Percentiles rank a stretch among this genome's conserved stretches.
phyloP scores from a whole-genome alignment of 2,888 invertebrate species.

The Hofmannophila pseudospretella region DNA sequence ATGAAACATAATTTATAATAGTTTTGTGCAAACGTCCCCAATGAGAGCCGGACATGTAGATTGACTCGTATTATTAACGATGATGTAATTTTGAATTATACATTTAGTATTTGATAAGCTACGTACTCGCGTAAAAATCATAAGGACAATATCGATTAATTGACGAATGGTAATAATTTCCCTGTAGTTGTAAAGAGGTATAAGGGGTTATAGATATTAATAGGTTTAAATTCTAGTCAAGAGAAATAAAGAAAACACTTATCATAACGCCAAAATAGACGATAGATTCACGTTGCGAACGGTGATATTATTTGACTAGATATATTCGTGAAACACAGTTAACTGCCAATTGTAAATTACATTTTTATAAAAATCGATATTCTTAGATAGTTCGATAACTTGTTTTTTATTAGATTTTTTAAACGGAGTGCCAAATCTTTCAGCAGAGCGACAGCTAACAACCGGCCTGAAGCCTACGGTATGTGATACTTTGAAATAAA shows the following conservation, averaged over 20 bases:
- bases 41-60: conserved; percentile 64
- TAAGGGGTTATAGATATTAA: conserved; percentile 65
- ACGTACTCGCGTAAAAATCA: conserved; percentile 75
- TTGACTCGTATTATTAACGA: conserved; percentile 49
- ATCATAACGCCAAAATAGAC: conserved; percentile 59
- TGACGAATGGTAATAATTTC: conserved; percentile 66
- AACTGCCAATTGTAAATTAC: conserved; percentile 73
- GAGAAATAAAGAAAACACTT: conserved; percentile 42
- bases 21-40: conserved; percentile 66
- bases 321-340: conserved; percentile 63
- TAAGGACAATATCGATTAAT: conserved; percentile 75
- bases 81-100: conserved; percentile 58
- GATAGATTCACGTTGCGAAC: conserved; percentile 49
- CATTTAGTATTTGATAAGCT: conserved; percentile 71
- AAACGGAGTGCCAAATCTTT: conserved; percentile 64
- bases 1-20: conserved; percentile 40
- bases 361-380: conserved; percentile 69
- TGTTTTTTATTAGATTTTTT: conserved; percentile 66
- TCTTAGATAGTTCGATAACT: conserved; percentile 69
- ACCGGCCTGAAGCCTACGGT: too few species aligned
- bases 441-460: conserved; percentile 28
- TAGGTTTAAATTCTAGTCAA: conserved; percentile 51
- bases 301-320: conserved; percentile 69
- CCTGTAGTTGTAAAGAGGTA: conserved; percentile 51
- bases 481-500: too few species aligned